Evolutionary conservation across 2,888 invertebrate species (phyloP).

Genomic region (Lagria hirta): DNA sequence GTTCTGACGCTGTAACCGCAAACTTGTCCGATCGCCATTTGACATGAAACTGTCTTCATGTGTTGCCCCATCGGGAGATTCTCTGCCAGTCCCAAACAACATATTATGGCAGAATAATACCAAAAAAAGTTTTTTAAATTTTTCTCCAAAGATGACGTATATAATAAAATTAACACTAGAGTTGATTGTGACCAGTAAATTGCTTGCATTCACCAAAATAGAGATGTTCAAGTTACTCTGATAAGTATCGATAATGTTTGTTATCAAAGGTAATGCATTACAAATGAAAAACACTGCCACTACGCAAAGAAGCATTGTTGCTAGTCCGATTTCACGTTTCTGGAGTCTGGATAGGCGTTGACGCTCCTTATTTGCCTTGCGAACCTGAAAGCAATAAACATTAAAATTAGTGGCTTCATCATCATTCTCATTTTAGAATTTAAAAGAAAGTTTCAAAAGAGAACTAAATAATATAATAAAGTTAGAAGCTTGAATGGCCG

Average conservation of each 20-base stretch:
- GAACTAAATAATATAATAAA: no score
- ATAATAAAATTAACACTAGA: constrained; percentile 97
- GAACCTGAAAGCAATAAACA: constrained; percentile 66
- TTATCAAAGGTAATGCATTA: constrained; percentile 83
- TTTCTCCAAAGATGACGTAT: constrained; percentile 96
- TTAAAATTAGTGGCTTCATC: no score
- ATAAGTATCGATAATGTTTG: constrained; percentile 85
- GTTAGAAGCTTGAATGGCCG: no score
- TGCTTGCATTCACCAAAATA: constrained; percentile 78
- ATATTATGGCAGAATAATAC: constrained; percentile 47
- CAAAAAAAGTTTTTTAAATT: constrained; percentile 83
- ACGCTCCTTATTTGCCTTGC: constrained; percentile 86
- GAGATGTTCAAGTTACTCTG: constrained; percentile 58
- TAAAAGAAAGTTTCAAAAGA: no score
- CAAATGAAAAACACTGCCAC: constrained; percentile 93
- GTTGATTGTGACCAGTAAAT: constrained; percentile 93
- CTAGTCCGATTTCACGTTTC: constrained; percentile 88
- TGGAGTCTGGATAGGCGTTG: constrained; percentile 87
- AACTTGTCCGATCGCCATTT: constrained; percentile 73
- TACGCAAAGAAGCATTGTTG: constrained; percentile 92
- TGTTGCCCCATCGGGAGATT: constrained; percentile 70
- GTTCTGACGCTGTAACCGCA: constrained; percentile 63
- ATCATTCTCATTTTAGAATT: no score
- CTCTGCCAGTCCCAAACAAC: constrained; percentile 58
- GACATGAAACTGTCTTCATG: constrained; percentile 84